Percentiles rank a stretch among this genome's conserved stretches.
Evolutionary conservation across 2,797 vertebrate species (phyloP).

Genomic region (Propithecus perrieri): DNA sequence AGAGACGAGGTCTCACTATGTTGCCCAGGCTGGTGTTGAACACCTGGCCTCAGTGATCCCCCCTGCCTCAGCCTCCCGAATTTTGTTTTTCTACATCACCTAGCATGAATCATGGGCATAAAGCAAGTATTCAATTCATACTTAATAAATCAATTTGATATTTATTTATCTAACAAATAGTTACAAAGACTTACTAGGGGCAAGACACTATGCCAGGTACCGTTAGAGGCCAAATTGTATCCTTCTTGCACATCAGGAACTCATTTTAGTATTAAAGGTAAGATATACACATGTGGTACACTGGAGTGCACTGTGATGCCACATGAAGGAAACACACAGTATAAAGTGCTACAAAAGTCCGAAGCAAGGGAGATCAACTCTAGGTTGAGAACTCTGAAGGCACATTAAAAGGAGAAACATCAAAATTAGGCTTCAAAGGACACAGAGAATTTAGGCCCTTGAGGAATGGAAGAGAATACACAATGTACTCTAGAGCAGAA

Average conservation of each 20-base stretch:
- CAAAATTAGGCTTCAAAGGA: slow-evolving; percentile 54
- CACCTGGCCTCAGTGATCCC: neutral
- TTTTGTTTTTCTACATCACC: slow-evolving; percentile 29
- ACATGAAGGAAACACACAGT: slow-evolving; percentile 27
- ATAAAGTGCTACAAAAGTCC: neutral
- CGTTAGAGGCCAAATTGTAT: slow-evolving; percentile 10
- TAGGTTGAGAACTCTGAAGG: slow-evolving; percentile 49
- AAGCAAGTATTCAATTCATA: slow-evolving; percentile 45
- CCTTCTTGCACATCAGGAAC: slow-evolving; percentile 16
- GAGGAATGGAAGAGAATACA: neutral
- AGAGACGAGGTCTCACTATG: neutral
- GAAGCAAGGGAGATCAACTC: slow-evolving; percentile 41
- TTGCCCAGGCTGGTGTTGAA: neutral
- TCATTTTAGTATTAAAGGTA: slow-evolving; percentile 33
- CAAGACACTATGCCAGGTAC: neutral
- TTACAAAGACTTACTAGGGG: slow-evolving; percentile 41
- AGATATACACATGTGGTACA: neutral
- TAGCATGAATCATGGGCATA: slow-evolving; percentile 17
- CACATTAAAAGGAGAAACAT: slow-evolving; percentile 7
- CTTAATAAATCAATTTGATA: slow-evolving; percentile 25
- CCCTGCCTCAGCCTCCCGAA: neutral
- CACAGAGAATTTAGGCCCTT: slow-evolving; percentile 29
- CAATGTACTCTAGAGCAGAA: neutral
- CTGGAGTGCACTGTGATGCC: neutral
- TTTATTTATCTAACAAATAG: slow-evolving; percentile 53